Percentiles rank a stretch among this genome's conserved stretches.
Evolutionary conservation across 1,140 invertebrate species (phyloP).

Genomic region (Tetraneura akinire): DNA sequence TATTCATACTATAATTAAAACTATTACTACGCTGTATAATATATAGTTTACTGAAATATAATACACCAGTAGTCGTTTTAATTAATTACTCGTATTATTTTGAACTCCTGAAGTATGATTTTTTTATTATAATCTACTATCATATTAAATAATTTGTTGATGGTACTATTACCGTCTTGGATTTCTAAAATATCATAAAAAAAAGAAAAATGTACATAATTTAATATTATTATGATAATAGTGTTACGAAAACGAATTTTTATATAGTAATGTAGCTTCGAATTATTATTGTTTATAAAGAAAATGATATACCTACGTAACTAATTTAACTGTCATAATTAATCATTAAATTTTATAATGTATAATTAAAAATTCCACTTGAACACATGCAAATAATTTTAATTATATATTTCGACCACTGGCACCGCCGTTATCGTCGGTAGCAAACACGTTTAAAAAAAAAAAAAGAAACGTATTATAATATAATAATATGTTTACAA

Average conservation of each 20-base stretch:
- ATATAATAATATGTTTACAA: background rate
- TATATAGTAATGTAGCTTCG: background rate
- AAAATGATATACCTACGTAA: background rate
- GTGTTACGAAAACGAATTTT: background rate
- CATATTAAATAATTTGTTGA: too few relatives aligned
- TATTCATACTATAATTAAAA: background rate
- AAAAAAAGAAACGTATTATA: background rate
- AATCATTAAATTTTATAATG: background rate
- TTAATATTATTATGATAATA: background rate
- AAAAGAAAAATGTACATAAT: too few relatives aligned
- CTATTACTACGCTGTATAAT: background rate
- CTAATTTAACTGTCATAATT: conserved; percentile 25
- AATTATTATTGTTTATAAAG: background rate
- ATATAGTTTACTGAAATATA: too few relatives aligned
- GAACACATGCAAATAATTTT: conserved; percentile 11
- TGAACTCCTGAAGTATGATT: too few relatives aligned
- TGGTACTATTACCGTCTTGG: too few relatives aligned
- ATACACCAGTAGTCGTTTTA: too few relatives aligned
- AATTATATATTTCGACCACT: background rate
- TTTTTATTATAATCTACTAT: too few relatives aligned
- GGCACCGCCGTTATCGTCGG: background rate
- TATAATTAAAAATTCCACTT: background rate
- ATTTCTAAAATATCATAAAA: too few relatives aligned
- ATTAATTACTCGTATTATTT: too few relatives aligned
- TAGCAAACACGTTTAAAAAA: background rate